Conservation (phyloP, 2,888 invertebrate genomes). For the Synanthedon formicaeformis region DNA sequence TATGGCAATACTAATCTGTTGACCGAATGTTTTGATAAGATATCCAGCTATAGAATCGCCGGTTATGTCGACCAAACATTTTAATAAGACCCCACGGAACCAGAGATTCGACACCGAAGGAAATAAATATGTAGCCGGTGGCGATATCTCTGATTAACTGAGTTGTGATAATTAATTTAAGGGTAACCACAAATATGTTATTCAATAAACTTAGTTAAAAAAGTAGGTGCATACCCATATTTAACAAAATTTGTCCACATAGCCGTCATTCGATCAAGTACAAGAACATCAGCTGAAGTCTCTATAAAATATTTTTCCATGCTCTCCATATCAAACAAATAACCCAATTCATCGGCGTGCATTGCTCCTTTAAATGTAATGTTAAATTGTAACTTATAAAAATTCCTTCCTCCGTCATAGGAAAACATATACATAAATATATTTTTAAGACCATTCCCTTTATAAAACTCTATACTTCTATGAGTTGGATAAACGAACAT, state of each 20-base stretch:
- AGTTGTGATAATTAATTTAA: neutral
- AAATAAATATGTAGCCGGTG: too few relatives aligned
- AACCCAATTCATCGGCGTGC: constrained; percentile 16
- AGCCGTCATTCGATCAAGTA: constrained; percentile 9
- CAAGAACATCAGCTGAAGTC: constrained; percentile 4
- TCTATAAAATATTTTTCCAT: neutral
- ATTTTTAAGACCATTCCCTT: neutral
- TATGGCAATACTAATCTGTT: too few relatives aligned
- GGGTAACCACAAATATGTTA: neutral
- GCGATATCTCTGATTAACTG: too few relatives aligned
- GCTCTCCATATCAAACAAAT: constrained; percentile 5
- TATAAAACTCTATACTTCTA: constrained; percentile 15
- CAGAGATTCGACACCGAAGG: too few relatives aligned
- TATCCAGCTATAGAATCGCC: too few relatives aligned
- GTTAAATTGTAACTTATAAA: neutral
- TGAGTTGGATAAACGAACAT: constrained; percentile 23
- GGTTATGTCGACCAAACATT: too few relatives aligned
- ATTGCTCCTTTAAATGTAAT: constrained; percentile 2
- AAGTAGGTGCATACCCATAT: constrained; percentile 7
- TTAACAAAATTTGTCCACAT: constrained; percentile 13
- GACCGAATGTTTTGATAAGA: too few relatives aligned
- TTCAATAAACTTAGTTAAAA: neutral
- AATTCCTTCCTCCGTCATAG: constrained; percentile 5
- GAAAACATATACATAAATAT: constrained; percentile 5
- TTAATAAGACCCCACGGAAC: too few relatives aligned